Evolutionary conservation across 1,140 invertebrate genomes (phyloP).

Genomic region (Platorchestia sp.): DNA sequence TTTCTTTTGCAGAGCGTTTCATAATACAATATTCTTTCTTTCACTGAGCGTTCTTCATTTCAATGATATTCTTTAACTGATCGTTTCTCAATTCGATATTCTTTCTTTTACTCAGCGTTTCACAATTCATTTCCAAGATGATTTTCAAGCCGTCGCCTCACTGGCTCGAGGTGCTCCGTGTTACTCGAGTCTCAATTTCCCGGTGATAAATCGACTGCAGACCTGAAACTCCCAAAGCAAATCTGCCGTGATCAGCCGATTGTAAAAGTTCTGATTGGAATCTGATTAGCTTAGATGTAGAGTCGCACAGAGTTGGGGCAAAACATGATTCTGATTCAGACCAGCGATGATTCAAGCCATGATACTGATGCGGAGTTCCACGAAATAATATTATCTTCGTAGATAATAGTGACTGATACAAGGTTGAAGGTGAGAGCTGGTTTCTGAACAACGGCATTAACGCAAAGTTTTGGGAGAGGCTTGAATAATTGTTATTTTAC

Average conservation of each 20-base stretch:
- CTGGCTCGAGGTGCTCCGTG: not conserved
- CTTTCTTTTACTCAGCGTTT: not conserved
- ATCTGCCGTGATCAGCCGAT: not conserved
- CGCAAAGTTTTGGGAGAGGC: too few relatives aligned
- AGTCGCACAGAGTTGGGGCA: not conserved
- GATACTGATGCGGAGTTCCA: not conserved
- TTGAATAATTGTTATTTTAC: too few relatives aligned
- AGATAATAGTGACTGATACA: not conserved
- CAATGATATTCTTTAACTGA: not conserved
- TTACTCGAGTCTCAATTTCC: not conserved
- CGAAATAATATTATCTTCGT: not conserved
- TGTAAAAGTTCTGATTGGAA: constrained; percentile 9
- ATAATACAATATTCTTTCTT: too few relatives aligned
- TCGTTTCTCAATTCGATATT: not conserved
- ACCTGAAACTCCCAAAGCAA: not conserved
- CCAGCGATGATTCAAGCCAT: not conserved
- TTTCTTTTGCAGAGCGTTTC: too few relatives aligned
- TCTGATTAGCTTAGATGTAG: not conserved
- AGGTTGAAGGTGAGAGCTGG: not conserved
- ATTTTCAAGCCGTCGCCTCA: not conserved
- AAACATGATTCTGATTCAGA: not conserved
- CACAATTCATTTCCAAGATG: not conserved
- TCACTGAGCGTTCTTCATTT: too few relatives aligned
- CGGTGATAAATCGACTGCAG: not conserved
- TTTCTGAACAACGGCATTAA: too few relatives aligned